Evolutionary conservation across 1,140 invertebrate species (phyloP), one percentile per base, ranked within the genome.

Genomic region (Thaumetopoea pityocampa): DNA sequence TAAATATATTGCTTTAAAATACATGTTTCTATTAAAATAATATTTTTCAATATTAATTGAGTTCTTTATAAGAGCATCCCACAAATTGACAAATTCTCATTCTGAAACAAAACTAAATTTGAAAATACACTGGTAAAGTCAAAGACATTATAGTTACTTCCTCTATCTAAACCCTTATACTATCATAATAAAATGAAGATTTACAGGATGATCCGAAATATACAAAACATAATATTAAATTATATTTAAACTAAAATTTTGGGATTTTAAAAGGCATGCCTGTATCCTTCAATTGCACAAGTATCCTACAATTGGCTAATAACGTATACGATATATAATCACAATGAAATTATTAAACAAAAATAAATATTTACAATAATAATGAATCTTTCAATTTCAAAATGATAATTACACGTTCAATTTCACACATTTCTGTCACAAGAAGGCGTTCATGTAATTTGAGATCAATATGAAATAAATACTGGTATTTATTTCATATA

Each of bases 1-100:
- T 78, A 78, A 67, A 67, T 77, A 74, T 72, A 66, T 71, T 67
- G 63, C 71, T 73, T 71, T 67, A 67, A 59, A 69, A 73, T 68
- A 67, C 41, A 30, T 54, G 37, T 45, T 69, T 51, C 56, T 74
- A 73, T 61, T 76, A 73, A 76, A 77, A 76, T 74, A 68, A 67
- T 65, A 59, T 71, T 65, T 59, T 60, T 69, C 53, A 54, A 43
- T 76, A 70, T 51, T 81, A 81, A 77, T 81, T 79, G 72, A 73
- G 50, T 66, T 69, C 41, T 66, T 66, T 57, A 38, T 51, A 62
- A 50, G 50, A 77, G 61, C 72, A 76, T 60, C 74, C 68, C 50
- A 61, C 60, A 49, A 82, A 82, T 82, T 79, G 78, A 79, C 78
- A 65, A 58, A 45, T 56, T 51, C 60, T 44, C 46, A 51, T 47